Conservation (phyloP, 2,888 invertebrate species). For the Isotomurus palustris region DNA sequence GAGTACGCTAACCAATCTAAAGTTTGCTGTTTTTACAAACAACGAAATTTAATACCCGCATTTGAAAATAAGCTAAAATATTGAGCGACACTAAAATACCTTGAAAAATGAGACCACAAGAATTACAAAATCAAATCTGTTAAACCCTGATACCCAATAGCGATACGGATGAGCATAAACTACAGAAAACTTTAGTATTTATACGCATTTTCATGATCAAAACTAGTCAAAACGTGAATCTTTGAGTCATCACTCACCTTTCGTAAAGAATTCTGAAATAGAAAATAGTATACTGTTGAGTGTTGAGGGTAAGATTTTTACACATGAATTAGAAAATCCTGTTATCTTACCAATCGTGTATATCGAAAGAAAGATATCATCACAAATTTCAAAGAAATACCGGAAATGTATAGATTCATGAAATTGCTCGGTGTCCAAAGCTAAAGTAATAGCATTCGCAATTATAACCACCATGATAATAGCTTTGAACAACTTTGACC, state of each 20-base stretch:
- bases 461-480: conserved; percentile 36
- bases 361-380: conserved; percentile 25
- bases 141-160: conserved; percentile 41
- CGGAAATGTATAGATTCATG: neutral
- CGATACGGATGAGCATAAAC: conserved; percentile 41
- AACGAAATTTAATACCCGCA: neutral
- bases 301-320: neutral
- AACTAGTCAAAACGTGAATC: too few species aligned
- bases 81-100: conserved; percentile 14
- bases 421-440: conserved; percentile 30
- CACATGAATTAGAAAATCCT: too few species aligned
- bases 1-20: conserved; percentile 30
- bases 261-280: conserved; percentile 17
- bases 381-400: conserved; percentile 21
- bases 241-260: conserved; percentile 17
- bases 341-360: conserved; percentile 12
- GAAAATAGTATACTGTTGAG: neutral
- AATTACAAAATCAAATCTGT: conserved; percentile 42
- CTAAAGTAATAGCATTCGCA: conserved; percentile 37
- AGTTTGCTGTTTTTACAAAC: conserved; percentile 4
- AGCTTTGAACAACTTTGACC: conserved; percentile 30
- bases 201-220: too few species aligned
- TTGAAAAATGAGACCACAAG: conserved; percentile 33
- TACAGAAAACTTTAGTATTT: conserved; percentile 2
- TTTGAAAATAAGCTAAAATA: conserved; percentile 3